Evolutionary conservation across 1,140 invertebrate species (phyloP).

Genomic region (Drusus annulatus): DNA sequence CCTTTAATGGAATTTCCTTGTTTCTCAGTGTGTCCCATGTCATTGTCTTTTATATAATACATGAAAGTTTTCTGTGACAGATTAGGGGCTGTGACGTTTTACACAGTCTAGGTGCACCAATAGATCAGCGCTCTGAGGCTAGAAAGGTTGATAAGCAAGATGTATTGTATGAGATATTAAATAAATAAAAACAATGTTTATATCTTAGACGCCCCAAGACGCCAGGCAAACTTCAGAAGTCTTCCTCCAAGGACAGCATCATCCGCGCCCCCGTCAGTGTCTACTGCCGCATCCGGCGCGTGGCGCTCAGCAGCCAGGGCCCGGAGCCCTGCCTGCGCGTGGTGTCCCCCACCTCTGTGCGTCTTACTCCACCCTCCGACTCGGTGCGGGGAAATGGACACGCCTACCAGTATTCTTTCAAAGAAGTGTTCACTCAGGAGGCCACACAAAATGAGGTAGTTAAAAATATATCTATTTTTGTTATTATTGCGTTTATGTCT

Average conservation of each 20-base stretch:
- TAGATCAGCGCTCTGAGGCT: too few species aligned
- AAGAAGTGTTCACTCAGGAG: constrained; percentile 87
- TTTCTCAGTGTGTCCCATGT: too few species aligned
- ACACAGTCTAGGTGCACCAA: too few species aligned
- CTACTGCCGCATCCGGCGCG: constrained; percentile 46
- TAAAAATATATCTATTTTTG: too few species aligned
- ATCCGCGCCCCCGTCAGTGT: constrained; percentile 50
- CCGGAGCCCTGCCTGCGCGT: constrained; percentile 78
- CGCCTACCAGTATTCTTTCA: constrained; percentile 85
- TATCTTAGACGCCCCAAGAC: constrained; percentile 50
- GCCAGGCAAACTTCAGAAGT: constrained; percentile 45
- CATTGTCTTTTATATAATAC: too few species aligned
- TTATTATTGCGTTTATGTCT: too few species aligned
- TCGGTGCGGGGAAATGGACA: constrained; percentile 75
- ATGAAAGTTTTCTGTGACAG: too few species aligned
- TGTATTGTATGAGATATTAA: too few species aligned
- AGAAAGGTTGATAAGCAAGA: too few species aligned
- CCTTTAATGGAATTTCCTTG: too few species aligned
- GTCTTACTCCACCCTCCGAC: constrained; percentile 78
- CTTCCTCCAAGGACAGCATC: constrained; percentile 47
- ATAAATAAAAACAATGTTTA: not conserved
- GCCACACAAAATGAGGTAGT: constrained; percentile 83
- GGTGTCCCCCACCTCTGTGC: constrained; percentile 78
- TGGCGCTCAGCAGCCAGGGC: not conserved
- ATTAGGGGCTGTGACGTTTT: too few species aligned